A percentile compares a stretch with the other conserved stretches of the same genome.
phyloP scores from a whole-genome alignment of 2,888 invertebrate species.

The Urechis unicinctus region DNA sequence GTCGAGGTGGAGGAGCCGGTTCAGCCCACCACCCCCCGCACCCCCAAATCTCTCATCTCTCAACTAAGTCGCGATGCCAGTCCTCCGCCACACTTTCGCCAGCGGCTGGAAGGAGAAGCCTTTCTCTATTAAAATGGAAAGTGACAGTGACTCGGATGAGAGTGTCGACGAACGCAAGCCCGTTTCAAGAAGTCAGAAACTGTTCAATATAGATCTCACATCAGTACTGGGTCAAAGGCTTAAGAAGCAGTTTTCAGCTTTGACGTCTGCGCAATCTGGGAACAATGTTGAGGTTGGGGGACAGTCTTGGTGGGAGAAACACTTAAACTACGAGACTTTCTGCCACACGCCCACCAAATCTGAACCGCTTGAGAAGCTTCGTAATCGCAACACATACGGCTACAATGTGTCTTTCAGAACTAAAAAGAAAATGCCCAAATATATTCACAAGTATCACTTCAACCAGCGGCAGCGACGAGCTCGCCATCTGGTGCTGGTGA shows the following conservation, averaged over 20 bases:
- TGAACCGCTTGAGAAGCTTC: conserved; percentile 26
- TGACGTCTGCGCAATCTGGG: too few relatives aligned
- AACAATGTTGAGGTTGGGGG: too few relatives aligned
- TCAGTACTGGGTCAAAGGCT: conserved; percentile 36
- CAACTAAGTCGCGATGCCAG: conserved; percentile 31
- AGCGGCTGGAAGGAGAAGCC: background rate
- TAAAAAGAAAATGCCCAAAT: conserved; percentile 14
- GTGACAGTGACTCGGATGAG: background rate
- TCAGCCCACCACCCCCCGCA: conserved; percentile 31
- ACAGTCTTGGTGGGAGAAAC: too few relatives aligned
- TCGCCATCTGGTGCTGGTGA: background rate
- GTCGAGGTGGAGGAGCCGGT: conserved; percentile 24
- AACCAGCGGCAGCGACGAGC: conserved; percentile 22
- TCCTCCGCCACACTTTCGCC: conserved; percentile 6
- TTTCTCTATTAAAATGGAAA: background rate
- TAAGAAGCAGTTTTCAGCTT: conserved; percentile 30
- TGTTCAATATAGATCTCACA: conserved; percentile 33
- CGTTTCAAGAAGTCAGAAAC: conserved; percentile 12
- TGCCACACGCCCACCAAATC: conserved; percentile 35
- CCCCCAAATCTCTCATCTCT: conserved; percentile 40
- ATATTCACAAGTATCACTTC: conserved; percentile 30
- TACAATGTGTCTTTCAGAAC: conserved; percentile 31
- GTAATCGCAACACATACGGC: conserved; percentile 22
- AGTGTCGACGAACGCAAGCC: background rate
- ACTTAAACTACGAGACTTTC: conserved; percentile 29